Base-by-base conservation (phyloP, 2,113 vertebrate species). In the Stictonetta naevosa region DNA sequence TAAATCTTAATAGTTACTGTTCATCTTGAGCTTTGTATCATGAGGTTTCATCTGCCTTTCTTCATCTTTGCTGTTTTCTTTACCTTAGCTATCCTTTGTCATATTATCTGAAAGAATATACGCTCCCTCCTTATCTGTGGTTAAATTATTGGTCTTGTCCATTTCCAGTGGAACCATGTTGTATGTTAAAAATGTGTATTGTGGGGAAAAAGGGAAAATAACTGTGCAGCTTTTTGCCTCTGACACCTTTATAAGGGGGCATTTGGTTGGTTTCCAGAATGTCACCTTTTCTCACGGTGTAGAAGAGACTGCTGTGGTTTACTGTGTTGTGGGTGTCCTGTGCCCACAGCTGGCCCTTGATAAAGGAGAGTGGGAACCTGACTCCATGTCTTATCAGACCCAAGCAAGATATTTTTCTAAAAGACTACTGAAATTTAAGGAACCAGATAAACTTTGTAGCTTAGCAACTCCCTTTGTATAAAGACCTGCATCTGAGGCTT, bases 21-120 rank as follows among this genome's bases (percentile, higher is more conserved):
- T 96, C 90, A 21, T 73, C 74, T 91, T 72, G 31, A 91, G 79
- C 50, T 91, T 76, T 91, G 31, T 92, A 52, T 78, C 91, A 48
- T 16, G 42, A 78, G 29, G 66, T 91, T 82, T 92, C 73, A 79
- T 93, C 77, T 73, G 52, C 34, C 38, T 81, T 84, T 84, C 63
- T 68, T 91, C 48, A 59, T 95, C 33, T 77, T 29, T 38, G 31
- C 33, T 91, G 52, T 72, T 94, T 79, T 79, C 48, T 83, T 91
- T 87, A 64, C 56, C 18, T 31, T 31, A 44, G 31, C 31, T 93
- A 18, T 76, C 68, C 44, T 83, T 7, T 67, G 5, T 44, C 74
- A 44, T 66, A 22, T 56, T 84, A 82, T 85, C 81, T 84, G 25
- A 58, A 52, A 33, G 18, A 22, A 53, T 22, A 73, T 8, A 58